Evolutionary conservation across 2,888 invertebrate species (phyloP), one percentile per base, ranked within the genome.

Genomic region (Palloptera scutellata): DNA sequence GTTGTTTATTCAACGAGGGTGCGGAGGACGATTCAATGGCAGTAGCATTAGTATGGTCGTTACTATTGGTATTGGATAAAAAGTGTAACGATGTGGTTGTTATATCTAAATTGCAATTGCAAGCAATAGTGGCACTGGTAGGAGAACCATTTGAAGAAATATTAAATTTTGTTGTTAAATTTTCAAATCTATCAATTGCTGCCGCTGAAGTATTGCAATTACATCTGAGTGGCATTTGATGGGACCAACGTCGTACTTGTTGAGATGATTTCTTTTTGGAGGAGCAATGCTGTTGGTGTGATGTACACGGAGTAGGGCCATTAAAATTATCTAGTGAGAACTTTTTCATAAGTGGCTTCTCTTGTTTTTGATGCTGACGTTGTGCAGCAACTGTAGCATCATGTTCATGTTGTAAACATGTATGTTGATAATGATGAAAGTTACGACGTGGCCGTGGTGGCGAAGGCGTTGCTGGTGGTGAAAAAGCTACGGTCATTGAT

Each of bases 391-490:
- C n/a, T n/a, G n/a, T 10, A 13, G 62, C 45, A 9, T 13, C n/a
- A 15, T 17, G 12, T 57, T 30, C 62, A 10, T 54, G 63, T 15
- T 59, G 53, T 13, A 79, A 70, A 58, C 83, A 81, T 15, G 71
- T 80, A 71, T 83, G 81, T 40, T 76, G 78, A 55, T 80, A 81
- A 11, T 80, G 75, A 30, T 30, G 30, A 30, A 30, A 30, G 57
- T 78, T 79, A 41, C 81, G 77, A 1, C 78, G 78, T 9, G 78
- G 79, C 11, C 78, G 75, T 19, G 82, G 80, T 2, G 78, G 79
- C 6, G 78, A 79, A 1, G 83, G 82, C n/a, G 82, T 78, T 15
- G 72, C 68, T 0, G 82, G 81, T n/a, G 83, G 82, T n/a, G 82
- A 81, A 13, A 79, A 74, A 20, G 75, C 76, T 52, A 78, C 80